Percentiles rank a stretch among this genome's conserved stretches.
phyloP scores from a whole-genome alignment of 1,140 invertebrate genomes.

The Zeugodacus cucurbitae region DNA sequence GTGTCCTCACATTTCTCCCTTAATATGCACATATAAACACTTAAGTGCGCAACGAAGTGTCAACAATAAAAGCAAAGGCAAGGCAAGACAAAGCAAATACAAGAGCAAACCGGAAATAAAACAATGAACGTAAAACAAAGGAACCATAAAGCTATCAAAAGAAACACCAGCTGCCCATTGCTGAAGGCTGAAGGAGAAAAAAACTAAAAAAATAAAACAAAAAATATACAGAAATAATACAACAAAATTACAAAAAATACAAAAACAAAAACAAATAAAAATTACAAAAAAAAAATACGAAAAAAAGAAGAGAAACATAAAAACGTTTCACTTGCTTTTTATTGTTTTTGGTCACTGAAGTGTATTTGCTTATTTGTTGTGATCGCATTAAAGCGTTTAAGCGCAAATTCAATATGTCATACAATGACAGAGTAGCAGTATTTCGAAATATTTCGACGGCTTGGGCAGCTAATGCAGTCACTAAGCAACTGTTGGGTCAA shows the following conservation, averaged over 20 bases:
- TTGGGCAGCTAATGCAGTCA: background rate
- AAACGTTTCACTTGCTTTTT: background rate
- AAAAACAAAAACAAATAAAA: too few species aligned
- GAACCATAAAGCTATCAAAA: background rate
- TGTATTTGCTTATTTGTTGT: background rate
- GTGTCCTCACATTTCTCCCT: background rate
- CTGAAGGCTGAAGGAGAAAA: background rate
- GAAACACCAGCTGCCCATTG: background rate
- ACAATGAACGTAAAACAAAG: background rate
- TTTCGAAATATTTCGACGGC: background rate
- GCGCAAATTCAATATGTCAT: background rate
- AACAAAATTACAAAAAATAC: too few species aligned
- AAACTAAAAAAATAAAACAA: background rate
- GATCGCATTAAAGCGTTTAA: background rate
- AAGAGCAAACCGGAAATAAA: background rate
- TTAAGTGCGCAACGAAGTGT: background rate
- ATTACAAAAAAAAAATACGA: too few species aligned
- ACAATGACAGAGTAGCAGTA: background rate
- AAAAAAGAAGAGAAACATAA: background rate
- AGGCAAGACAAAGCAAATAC: background rate
- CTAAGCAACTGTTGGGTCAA: background rate
- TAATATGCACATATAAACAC: constrained; percentile 12
- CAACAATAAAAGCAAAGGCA: background rate
- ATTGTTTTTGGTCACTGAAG: background rate
- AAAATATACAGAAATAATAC: too few species aligned